Conservation (phyloP, 2,797 vertebrate genomes). For the Lindbergichthys nudifrons region DNA sequence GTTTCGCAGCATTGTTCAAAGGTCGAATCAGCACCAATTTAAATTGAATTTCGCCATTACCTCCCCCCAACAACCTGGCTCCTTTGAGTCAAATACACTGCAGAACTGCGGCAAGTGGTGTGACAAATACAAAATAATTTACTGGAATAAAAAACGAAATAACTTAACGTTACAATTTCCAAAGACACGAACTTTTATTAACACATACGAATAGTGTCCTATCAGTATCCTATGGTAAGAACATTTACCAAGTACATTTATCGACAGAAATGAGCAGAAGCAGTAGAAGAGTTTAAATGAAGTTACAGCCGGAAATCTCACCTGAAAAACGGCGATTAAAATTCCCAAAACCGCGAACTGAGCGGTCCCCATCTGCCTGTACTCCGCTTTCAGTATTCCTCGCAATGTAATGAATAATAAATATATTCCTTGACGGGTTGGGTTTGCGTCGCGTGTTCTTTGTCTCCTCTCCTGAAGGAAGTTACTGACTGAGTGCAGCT, state of each 20-base stretch:
- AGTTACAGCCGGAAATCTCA: slow-evolving; percentile 51
- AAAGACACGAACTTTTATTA: not conserved
- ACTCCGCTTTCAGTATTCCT: not conserved
- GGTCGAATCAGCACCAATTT: not conserved
- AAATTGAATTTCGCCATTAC: not conserved
- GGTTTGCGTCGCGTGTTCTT: not conserved
- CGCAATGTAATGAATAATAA: not conserved
- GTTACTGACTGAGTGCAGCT: slow-evolving; percentile 3
- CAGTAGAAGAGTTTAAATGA: not conserved
- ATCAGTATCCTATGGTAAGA: no score
- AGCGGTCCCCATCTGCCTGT: slow-evolving; percentile 64
- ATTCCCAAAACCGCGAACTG: slow-evolving; percentile 50
- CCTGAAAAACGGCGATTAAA: slow-evolving; percentile 68
- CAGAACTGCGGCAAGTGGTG: no score
- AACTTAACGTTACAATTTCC: no score
- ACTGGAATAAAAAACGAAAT: not conserved
- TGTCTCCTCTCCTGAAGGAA: not conserved
- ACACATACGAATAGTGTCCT: not conserved
- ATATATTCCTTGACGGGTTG: slow-evolving; percentile 3
- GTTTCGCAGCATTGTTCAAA: fast-evolving
- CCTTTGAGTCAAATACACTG: no score
- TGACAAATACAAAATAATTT: no score
- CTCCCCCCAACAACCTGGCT: no score
- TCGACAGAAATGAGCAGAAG: not conserved
- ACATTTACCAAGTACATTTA: not conserved